Evolutionary conservation across 2,888 invertebrate genomes (phyloP), one percentile per base, ranked within the genome.

Genomic region (Aproaerema taeniolella): DNA sequence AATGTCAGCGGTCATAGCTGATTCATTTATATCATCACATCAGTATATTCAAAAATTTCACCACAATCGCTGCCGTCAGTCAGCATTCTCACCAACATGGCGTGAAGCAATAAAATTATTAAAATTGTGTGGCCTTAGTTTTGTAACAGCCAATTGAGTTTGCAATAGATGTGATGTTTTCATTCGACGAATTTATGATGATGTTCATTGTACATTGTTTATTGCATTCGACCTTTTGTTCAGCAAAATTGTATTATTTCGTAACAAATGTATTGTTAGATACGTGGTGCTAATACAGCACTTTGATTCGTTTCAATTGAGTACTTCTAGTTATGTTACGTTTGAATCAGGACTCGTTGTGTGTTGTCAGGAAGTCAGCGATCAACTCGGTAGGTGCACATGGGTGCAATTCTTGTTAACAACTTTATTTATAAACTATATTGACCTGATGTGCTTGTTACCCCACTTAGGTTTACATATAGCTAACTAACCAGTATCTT

Each of bases 171-270:
- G 64, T 61, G 55, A 63, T 68, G 67, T 66, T 65, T 69, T 63
- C 66, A 68, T 67, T 73, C 67, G 60, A 54, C 67, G 67, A 63
- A 68, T 70, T 69, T 69, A 72, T 69, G 69, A 70, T 72, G 69
- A 71, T 70, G 67, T 60, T 63, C 68, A 72, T 70, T 72, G 72
- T 63, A 57, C 55, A 66, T 52, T 29, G 11, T 29, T 63, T 65
- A 62, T 65, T 67, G 65, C 55, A 53, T 55, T 58, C 64, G 56
- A 70, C 65, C 75, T 73, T 76, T 79, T 77, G 76, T 78, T 67
- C 62, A 55, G 60, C 54, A 53, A 73, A 72, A 75, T 79, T 68
- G 67, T 70, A 61, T 56, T 58, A 55, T 77, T 77, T 58, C 61
- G 64, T 58, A 72, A 70, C 50, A 45, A 46, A 44, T 49, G 56